A percentile compares a stretch with the other conserved stretches of the same genome.
Conservation (phyloP, 2,797 vertebrate species). For the Pitangus sulphuratus region DNA sequence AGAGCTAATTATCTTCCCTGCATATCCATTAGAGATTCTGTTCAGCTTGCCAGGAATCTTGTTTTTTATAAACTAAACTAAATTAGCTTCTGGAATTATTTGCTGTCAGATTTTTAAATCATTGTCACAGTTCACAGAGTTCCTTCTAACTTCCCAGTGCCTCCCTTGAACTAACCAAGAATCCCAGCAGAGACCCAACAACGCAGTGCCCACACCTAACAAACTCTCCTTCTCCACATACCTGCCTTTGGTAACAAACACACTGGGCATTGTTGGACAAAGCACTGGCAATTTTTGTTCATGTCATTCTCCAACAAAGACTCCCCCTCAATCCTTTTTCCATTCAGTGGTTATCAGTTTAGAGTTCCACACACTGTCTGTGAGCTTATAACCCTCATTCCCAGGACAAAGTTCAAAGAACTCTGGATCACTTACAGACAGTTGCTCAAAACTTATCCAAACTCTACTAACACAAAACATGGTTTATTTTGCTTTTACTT, state of each 20-base stretch:
- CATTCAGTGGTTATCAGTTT: not conserved
- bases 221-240: not conserved
- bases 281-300: not conserved
- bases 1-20: slow-evolving; percentile 11
- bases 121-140: not conserved
- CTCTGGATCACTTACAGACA: not conserved
- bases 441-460: not conserved
- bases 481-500: slow-evolving; percentile 30
- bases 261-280: not conserved
- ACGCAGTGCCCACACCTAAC: not conserved
- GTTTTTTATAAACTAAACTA: not conserved
- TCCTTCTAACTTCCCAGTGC: not conserved
- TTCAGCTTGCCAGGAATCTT: not conserved
- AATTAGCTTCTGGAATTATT: not conserved
- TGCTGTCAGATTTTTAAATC: not conserved
- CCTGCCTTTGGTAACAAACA: not conserved
- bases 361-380: not conserved
- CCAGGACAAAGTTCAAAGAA: slow-evolving; percentile 6
- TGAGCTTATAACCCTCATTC: not conserved
- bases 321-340: not conserved
- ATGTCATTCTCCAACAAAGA: not conserved
- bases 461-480: not conserved
- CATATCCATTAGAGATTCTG: not conserved
- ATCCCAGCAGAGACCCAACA: not conserved
- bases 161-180: not conserved